phyloP scores from a whole-genome alignment of 2,888 invertebrate genomes.

The Mythimna vitellina region DNA sequence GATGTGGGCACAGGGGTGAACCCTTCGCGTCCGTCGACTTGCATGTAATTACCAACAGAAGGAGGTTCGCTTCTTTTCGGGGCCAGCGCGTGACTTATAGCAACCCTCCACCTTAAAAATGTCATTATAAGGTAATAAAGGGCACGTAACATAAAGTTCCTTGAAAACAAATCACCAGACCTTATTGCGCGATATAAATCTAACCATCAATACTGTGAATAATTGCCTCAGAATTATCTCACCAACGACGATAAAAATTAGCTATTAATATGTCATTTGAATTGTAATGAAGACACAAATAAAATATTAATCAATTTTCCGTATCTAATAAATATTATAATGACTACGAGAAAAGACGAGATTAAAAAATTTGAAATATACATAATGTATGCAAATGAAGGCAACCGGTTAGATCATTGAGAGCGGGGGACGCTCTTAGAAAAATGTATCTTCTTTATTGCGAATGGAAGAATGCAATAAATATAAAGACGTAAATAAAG shows the following conservation, averaged over 20 bases:
- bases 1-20: constrained; percentile 75
- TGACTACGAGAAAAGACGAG: constrained; percentile 46
- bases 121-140: constrained; percentile 81
- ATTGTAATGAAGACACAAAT: constrained; percentile 61
- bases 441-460: constrained; percentile 57
- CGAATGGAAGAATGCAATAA: constrained; percentile 62
- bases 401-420: constrained; percentile 61
- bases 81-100: constrained; percentile 81
- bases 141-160: constrained; percentile 76
- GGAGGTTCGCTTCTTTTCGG: constrained; percentile 85
- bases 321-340: constrained; percentile 58
- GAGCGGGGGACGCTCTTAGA: constrained; percentile 49
- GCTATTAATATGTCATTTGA: constrained; percentile 50
- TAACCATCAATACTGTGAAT: constrained; percentile 52
- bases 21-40: constrained; percentile 77
- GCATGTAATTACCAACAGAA: constrained; percentile 85
- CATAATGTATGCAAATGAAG: constrained; percentile 70
- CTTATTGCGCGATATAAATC: constrained; percentile 63
- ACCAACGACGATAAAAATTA: constrained; percentile 41
- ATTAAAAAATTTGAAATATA: constrained; percentile 58
- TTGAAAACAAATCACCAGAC: constrained; percentile 70
- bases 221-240: constrained; percentile 48
- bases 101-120: constrained; percentile 76
- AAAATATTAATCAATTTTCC: constrained; percentile 57
- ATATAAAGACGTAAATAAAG: constrained; percentile 65